Percentiles rank a stretch among this genome's conserved stretches.
phyloP scores from a whole-genome alignment of 1,140 invertebrate species.

The Berghia stephanieae region DNA sequence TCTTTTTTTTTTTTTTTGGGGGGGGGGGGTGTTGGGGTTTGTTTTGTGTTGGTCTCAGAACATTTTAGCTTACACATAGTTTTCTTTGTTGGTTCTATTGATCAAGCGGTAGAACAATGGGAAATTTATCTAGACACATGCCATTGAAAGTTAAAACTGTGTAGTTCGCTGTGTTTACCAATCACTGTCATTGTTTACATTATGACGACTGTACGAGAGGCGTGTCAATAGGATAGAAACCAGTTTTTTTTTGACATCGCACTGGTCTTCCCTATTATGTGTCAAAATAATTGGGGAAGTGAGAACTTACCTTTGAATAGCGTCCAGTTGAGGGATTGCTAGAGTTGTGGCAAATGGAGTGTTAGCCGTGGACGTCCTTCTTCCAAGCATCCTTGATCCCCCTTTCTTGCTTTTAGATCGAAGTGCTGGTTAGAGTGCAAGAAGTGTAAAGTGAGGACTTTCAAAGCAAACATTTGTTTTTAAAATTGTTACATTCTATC shows the following conservation, averaged over 20 bases:
- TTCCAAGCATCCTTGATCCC: slow-evolving; percentile 40
- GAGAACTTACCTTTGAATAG: slow-evolving; percentile 50
- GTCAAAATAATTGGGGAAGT: background rate
- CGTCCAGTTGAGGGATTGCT: slow-evolving; percentile 65
- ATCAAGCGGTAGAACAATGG: too few relatives aligned
- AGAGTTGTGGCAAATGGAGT: slow-evolving; percentile 60
- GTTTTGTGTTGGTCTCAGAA: too few relatives aligned
- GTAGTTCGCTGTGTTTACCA: too few relatives aligned
- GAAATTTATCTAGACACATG: too few relatives aligned
- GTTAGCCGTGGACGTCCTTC: slow-evolving; percentile 47
- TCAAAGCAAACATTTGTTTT: background rate
- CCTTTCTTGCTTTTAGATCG: slow-evolving; percentile 5
- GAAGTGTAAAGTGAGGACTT: background rate
- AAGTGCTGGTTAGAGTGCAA: background rate
- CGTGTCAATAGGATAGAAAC: background rate
- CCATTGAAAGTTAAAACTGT: too few relatives aligned
- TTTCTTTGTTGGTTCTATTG: too few relatives aligned
- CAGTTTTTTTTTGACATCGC: background rate
- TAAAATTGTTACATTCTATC: background rate
- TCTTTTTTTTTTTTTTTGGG: too few relatives aligned
- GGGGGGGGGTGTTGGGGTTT: too few relatives aligned
- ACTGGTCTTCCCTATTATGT: background rate
- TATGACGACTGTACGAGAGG: background rate
- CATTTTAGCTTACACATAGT: too few relatives aligned
- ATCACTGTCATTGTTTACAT: background rate